Conservation (phyloP, 2,888 invertebrate genomes). For the Callyntrura guangdongensis region DNA sequence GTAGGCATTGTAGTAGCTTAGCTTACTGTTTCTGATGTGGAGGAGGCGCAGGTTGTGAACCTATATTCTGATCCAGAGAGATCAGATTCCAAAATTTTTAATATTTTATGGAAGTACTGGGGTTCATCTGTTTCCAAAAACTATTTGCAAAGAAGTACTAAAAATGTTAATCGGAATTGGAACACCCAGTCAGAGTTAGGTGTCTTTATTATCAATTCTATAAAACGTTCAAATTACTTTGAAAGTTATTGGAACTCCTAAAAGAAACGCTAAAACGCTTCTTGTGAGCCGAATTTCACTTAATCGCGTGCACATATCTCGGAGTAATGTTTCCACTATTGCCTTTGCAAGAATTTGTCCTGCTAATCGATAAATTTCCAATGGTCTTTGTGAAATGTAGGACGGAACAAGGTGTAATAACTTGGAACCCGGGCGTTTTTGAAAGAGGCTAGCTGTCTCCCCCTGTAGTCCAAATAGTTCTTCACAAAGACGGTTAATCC, state of each 20-base stretch:
- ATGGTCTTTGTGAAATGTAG: not conserved
- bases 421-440: constrained; percentile 8
- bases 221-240: constrained; percentile 26
- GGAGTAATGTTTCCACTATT: constrained; percentile 46
- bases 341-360: constrained; percentile 62
- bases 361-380: constrained; percentile 41
- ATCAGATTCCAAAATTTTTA: constrained; percentile 27
- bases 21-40: constrained; percentile 4
- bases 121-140: constrained; percentile 64
- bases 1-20: too few species aligned
- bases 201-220: too few species aligned
- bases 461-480: constrained; percentile 15
- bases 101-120: constrained; percentile 38
- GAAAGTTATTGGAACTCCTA: constrained; percentile 34
- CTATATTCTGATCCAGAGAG: not conserved
- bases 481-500: constrained; percentile 47
- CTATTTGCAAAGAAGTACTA: constrained; percentile 2
- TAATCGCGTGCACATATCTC: constrained; percentile 36
- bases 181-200: not conserved
- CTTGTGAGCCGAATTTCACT: constrained; percentile 35
- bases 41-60: constrained; percentile 39
- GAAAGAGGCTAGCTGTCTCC: constrained; percentile 18
- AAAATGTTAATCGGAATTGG: not conserved
- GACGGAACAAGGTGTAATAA: constrained; percentile 45
- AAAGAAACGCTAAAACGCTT: constrained; percentile 40